phyloP scores from a whole-genome alignment of 2,113 vertebrate genomes.

The Erinaceus europaeus region DNA sequence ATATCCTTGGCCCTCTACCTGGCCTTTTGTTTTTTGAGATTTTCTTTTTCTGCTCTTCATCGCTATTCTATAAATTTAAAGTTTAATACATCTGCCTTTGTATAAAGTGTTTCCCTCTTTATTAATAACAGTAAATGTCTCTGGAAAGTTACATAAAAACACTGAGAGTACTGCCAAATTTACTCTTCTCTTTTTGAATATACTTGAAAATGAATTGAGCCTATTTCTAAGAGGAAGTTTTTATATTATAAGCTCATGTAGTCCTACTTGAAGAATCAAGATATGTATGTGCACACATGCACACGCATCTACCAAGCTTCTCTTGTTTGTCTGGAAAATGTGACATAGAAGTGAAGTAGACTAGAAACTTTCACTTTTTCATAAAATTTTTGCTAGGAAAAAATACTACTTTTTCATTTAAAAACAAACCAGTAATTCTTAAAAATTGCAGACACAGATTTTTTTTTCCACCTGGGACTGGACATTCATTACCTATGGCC shows the following conservation, averaged over 20 bases:
- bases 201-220: constrained; percentile 1
- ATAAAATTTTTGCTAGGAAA: background rate
- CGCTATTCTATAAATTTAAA: background rate
- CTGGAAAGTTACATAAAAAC: background rate
- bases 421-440: background rate
- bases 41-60: constrained; percentile 28
- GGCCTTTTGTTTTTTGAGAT: background rate
- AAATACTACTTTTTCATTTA: background rate
- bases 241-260: no score
- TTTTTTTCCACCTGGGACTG: no score
- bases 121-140: background rate
- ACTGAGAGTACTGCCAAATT: no score
- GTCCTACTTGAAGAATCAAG: background rate
- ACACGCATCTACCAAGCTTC: background rate
- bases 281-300: background rate
- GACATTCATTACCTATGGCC: no score
- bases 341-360: background rate
- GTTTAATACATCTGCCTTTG: background rate
- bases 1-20: no score
- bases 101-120: constrained; percentile 13
- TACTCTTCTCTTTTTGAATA: no score
- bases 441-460: no score
- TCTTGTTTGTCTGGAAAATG: constrained; percentile 6
- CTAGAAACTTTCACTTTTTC: background rate
- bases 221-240: background rate